These are phyloP conservation scores for Procavia capensis DNA, from an alignment of 2,113 vertebrate species.

Conservation along the genomic window DNA sequence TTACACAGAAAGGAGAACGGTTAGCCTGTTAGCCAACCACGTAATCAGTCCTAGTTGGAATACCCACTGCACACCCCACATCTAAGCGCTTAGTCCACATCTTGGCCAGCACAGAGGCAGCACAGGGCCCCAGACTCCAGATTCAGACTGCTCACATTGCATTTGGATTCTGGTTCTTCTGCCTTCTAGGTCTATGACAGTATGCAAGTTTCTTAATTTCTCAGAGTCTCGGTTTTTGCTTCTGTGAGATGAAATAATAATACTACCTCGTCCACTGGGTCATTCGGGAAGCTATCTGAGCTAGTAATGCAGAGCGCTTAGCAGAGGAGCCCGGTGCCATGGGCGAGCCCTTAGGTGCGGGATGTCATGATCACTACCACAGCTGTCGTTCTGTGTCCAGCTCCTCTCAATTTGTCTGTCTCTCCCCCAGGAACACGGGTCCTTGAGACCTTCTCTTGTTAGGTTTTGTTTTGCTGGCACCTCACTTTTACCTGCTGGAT, in stretches of 20 bases:
- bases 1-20: not conserved
- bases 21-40: not conserved
- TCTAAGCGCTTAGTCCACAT: fast-evolving
- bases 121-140: not conserved
- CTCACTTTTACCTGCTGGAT: not conserved
- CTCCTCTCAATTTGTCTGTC: not conserved
- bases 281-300: not conserved
- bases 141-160: not conserved
- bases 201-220: not conserved
- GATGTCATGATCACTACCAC: not conserved
- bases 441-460: constrained; percentile 45
- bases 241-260: not conserved
- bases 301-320: not conserved
- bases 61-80: not conserved
- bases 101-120: not conserved
- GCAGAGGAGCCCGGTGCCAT: not conserved
- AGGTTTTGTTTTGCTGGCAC: not conserved
- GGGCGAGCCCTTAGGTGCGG: fast-evolving
- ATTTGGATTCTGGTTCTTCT: not conserved
- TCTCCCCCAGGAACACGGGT: not conserved
- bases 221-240: not conserved
- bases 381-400: not conserved
- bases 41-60: not conserved
- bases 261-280: not conserved
- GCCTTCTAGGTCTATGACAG: not conserved